Conservation (phyloP, 2,113 vertebrate genomes). For the Glareola pratincola region DNA sequence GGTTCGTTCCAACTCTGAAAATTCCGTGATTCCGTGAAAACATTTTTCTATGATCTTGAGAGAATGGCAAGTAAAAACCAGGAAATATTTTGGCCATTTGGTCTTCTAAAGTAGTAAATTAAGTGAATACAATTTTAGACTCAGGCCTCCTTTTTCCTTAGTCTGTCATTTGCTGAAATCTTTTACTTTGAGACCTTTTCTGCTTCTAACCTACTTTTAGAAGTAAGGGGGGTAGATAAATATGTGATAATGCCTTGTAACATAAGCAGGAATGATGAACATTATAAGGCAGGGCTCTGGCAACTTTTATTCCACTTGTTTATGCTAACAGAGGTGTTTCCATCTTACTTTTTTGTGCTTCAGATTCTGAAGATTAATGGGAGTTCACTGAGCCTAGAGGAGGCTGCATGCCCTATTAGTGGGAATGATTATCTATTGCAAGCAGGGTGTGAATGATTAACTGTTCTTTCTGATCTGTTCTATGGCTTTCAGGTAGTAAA, state of each 20-base stretch:
- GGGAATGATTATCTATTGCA: not conserved
- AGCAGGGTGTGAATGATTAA: not conserved
- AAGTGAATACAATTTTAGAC: not conserved
- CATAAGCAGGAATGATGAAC: not conserved
- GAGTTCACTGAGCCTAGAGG: not conserved
- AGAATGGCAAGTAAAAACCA: not conserved
- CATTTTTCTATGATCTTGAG: not conserved
- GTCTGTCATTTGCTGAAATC: not conserved
- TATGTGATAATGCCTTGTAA: not conserved
- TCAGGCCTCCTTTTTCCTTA: not conserved
- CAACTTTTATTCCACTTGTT: not conserved
- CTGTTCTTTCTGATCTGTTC: not conserved
- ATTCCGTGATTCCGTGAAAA: too few species aligned
- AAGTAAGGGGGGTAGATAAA: not conserved
- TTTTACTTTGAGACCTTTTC: not conserved
- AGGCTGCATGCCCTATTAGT: not conserved
- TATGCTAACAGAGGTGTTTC: not conserved
- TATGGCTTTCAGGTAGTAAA: not conserved
- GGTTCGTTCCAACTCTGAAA: too few species aligned
- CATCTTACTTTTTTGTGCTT: not conserved
- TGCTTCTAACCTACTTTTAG: not conserved
- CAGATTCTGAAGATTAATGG: not conserved
- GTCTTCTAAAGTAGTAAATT: not conserved
- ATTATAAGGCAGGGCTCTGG: not conserved
- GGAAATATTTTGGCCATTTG: not conserved